Base-by-base conservation (phyloP, 2,888 invertebrate species). In the Perizoma flavofasciatum region DNA sequence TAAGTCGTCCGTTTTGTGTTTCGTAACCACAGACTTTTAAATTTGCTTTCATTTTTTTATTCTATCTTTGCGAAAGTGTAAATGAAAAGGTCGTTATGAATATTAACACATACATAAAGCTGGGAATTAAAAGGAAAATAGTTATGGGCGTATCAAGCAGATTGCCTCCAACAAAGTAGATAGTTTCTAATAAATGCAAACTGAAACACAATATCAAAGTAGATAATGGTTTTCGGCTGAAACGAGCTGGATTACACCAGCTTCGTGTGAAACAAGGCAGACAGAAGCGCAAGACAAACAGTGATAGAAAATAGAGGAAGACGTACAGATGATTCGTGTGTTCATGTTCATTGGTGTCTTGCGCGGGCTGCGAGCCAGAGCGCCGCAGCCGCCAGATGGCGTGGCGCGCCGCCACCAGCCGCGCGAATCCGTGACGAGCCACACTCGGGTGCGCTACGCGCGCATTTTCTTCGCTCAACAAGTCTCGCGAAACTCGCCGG, bases 351-450 rank as follows among this genome's bases (percentile, higher is more conserved):
- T 88, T 90, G 86, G 83, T 83, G 83, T 86, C 89, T 68, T 90
- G 89, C 55, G 89, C 81, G 68, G 91, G 92, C 83, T 91, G 92
- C 73, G 92, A 92, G 81, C 89, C 92, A 76, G 92, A 92, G 77
- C 92, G 90, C 79, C 94, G 92, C 83, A 94, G 92, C 81, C 94
- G 93, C 94, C 94, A 94, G 93, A 95, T 93, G 93, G 94, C 94
- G 92, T 94, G 94, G 88, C 94, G 94, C 75, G 94, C 94, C 87
- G 94, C 94, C 93, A 94, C 94, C 83, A 95, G 94, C 88, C 94
- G 94, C 86, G 94, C 94, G 88, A 95, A 93, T 75, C 94, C 94
- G 94, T 94, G 94, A 75, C 94, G 94, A 93, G 94, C 94, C 94
- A 94, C 94, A 76, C 79, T 91, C 81, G 82, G 72, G 79, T 79